Evolutionary conservation across 2,797 vertebrate species (phyloP).

Genomic region (Eulemur rubriventer): DNA sequence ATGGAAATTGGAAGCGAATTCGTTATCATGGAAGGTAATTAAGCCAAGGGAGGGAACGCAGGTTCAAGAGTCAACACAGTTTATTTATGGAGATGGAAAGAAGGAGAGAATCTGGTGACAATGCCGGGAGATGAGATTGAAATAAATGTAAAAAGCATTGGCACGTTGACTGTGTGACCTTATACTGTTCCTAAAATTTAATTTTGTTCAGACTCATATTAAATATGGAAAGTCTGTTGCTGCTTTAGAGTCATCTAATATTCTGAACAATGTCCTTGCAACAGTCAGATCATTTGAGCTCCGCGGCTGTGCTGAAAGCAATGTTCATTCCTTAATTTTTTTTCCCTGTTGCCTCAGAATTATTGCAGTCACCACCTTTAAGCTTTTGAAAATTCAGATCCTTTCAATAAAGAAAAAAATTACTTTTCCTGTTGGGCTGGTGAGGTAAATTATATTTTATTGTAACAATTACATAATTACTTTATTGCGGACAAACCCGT

Average conservation of each 20-base stretch:
- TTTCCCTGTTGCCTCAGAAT: slow-evolving; percentile 39
- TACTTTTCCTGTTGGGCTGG: slow-evolving; percentile 11
- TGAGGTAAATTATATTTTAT: slow-evolving; percentile 52
- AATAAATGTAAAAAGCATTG: slow-evolving; percentile 56
- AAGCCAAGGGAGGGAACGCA: neutral
- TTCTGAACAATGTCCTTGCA: slow-evolving; percentile 57
- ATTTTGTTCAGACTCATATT: slow-evolving; percentile 67
- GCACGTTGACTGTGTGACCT: slow-evolving; percentile 58
- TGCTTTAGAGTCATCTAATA: slow-evolving; percentile 53
- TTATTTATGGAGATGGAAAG: slow-evolving; percentile 36
- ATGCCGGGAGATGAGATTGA: slow-evolving; percentile 53
- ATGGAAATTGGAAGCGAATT: neutral
- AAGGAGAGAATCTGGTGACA: neutral
- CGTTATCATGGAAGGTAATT: neutral
- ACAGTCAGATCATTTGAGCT: slow-evolving; percentile 14
- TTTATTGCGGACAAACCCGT: neutral
- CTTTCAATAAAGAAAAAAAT: slow-evolving; percentile 51
- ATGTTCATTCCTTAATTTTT: slow-evolving; percentile 10
- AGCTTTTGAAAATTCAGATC: slow-evolving; percentile 51
- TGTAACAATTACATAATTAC: slow-evolving; percentile 28
- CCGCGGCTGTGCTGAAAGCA: neutral
- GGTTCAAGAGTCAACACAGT: neutral
- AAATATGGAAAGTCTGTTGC: slow-evolving; percentile 54
- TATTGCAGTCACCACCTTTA: slow-evolving; percentile 36
- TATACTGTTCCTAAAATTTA: slow-evolving; percentile 63